Evolutionary conservation across 2,888 invertebrate genomes (phyloP), one percentile per base, ranked within the genome.

Genomic region (Drosophila greeni): DNA sequence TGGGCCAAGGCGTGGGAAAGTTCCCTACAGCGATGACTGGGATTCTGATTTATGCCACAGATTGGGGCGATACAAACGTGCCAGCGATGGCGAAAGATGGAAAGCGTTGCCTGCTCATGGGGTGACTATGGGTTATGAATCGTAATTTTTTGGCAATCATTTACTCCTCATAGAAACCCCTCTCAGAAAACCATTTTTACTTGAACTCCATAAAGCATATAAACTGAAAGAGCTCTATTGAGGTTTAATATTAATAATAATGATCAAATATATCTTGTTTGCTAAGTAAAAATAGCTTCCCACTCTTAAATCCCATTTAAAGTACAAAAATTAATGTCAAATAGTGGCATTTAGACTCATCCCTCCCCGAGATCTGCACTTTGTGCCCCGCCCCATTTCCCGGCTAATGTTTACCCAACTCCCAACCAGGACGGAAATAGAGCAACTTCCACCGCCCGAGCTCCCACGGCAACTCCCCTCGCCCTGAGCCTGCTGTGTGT

Each of bases 31-130:
- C 40, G 61, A 61, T 48, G 52, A 70, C 65, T 74, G 70, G 51
- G 73, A 76, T 70, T 60, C 73, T 76, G 79, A 79, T 79, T 82
- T 82, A 79, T 82, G 82, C 66, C 47, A 49, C 31, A 75, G 80
- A 70, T 75, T 70, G 67, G 43, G 42, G 61, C 65, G 75, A 80
- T 82, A 79, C 59, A 74, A 72, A 73, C 76, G 72, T 65, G 73
- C 66, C 76, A 62, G 66, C 49, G 48, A 45, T 36, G 56, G 31
- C 26, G 20, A 24, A 39, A 37, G 64, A 64, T 64, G 45, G 47
- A 64, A 20, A 54, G 24, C 36, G 33, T 14, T 14, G 31, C 9
- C 33, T 11, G 24, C n/a, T 36, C 37, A 55, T 51, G 52, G 55
- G 36, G 52, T 34, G 40, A 33, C 33, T 33, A 52, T 52, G 62